These are phyloP conservation scores for Macrophya annulata DNA, from an alignment of 2,888 invertebrate genomes.

Conservation along the genomic window DNA sequence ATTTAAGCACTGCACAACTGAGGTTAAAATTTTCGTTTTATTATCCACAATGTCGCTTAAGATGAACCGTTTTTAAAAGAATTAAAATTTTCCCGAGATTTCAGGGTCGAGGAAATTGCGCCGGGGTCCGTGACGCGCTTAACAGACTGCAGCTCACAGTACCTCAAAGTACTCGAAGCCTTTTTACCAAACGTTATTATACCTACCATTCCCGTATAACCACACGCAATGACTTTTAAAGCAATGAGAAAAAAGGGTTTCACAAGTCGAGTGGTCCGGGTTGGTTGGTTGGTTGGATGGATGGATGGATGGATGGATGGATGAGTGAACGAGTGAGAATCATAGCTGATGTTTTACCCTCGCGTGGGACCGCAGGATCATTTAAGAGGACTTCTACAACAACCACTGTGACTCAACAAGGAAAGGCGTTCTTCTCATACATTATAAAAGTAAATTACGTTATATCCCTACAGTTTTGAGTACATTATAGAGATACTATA, in stretches of 20 bases:
- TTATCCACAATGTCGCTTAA: background rate
- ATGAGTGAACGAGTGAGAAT: background rate
- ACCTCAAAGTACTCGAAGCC: background rate
- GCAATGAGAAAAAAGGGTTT: constrained; percentile 13
- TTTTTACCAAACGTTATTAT: constrained; percentile 22
- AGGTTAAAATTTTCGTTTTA: background rate
- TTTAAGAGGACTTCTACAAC: background rate
- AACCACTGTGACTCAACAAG: background rate
- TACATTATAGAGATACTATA: background rate
- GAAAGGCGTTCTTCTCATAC: background rate
- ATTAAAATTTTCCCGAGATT: background rate
- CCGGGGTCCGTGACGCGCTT: background rate
- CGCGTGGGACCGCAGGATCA: constrained; percentile 38
- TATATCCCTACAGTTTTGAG: background rate
- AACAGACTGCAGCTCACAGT: background rate
- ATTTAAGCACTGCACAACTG: background rate
- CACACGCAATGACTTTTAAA: constrained; percentile 26
- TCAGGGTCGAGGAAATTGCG: background rate
- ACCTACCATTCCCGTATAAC: background rate
- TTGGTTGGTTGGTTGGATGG: background rate
- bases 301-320: background rate
- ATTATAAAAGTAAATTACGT: background rate
- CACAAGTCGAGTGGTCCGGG: constrained; percentile 29
- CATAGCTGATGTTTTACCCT: constrained; percentile 14
- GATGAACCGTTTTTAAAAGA: background rate